Evolutionary conservation across 2,113 vertebrate genomes (phyloP), one percentile per base, ranked within the genome.

Genomic region (Peucedramus taeniatus): DNA sequence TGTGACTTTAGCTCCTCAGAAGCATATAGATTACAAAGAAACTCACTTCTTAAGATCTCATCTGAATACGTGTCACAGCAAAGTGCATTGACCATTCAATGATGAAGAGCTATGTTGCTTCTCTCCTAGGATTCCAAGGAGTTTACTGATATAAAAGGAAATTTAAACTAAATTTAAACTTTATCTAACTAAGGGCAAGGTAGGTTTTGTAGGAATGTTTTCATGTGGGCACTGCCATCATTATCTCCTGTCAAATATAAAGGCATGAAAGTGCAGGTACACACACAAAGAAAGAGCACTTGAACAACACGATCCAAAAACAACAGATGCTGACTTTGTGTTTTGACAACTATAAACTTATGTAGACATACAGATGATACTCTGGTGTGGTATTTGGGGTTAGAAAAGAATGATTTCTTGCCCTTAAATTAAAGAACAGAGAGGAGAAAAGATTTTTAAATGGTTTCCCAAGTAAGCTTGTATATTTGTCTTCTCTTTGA

Each of bases 401-500:
- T 74, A 94, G 59, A 90, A 57, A 72, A 76, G 2, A 72, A 54
- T 35, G n/a, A 87, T 94, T 97, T n/a, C 39, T 93, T 92, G 80
- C 23, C n/a, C 2, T 61, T 51, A 95, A 78, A 78, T 78, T 78
- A 90, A 86, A 87, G 37, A 92, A 87, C 4, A 66, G 37, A 89
- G 28, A 59, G 47, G 9, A 79, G 56, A 81, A 78, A 91, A 90
- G 6, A 54, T 76, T 66, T 75, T 23, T 64, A 66, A 94, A 83
- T 72, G 27, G 40, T 76, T 95, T 94, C 50, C 79, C 53, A 61
- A 76, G 69, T 70, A 97, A 96, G 39, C 54, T 89, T 96, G 83
- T 57, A 49, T 88, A 56, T 95, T 64, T 86, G 15, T 92, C 96
- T 96, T 47, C 90, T n/a, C 44, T 80, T 97, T 76, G 90, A 93